These are phyloP conservation scores for Dermochelys coriacea DNA, from an alignment of 2,797 vertebrate genomes.

Conservation along the genomic window DNA sequence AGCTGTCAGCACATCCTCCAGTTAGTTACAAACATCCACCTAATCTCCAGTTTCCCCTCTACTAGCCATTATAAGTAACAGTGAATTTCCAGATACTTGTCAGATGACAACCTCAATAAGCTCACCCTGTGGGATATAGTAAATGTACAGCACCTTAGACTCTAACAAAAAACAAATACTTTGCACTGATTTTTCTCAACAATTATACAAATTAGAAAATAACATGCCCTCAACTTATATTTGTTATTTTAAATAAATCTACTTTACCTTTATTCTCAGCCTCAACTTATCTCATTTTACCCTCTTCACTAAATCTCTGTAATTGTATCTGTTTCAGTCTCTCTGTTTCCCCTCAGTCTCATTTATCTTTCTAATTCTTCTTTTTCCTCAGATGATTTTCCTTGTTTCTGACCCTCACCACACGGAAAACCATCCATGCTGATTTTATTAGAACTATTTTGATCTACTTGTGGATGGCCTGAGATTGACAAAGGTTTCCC, in stretches of 20 bases:
- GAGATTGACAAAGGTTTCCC: neutral
- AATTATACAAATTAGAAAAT: neutral
- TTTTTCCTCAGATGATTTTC: neutral
- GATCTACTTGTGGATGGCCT: neutral
- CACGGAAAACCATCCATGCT: neutral
- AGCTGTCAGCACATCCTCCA: constrained; percentile 25
- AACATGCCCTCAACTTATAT: neutral
- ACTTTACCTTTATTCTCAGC: neutral
- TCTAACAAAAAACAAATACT: neutral
- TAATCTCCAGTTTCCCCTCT: neutral
- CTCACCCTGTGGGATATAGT: neutral
- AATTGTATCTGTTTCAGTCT: neutral
- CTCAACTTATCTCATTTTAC: neutral
- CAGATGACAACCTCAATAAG: neutral
- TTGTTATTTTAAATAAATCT: neutral
- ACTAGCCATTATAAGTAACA: neutral
- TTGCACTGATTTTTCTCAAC: neutral
- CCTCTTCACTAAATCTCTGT: neutral
- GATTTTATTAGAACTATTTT: neutral
- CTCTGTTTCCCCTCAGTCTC: neutral
- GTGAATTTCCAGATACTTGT: neutral
- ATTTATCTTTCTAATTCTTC: neutral
- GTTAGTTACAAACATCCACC: constrained; percentile 48
- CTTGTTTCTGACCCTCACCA: neutral
- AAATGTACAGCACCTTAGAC: neutral